Percentiles rank a stretch among this genome's conserved stretches.
Conservation (phyloP, 2,797 vertebrate species). For the Threskiornis aethiopicus region DNA sequence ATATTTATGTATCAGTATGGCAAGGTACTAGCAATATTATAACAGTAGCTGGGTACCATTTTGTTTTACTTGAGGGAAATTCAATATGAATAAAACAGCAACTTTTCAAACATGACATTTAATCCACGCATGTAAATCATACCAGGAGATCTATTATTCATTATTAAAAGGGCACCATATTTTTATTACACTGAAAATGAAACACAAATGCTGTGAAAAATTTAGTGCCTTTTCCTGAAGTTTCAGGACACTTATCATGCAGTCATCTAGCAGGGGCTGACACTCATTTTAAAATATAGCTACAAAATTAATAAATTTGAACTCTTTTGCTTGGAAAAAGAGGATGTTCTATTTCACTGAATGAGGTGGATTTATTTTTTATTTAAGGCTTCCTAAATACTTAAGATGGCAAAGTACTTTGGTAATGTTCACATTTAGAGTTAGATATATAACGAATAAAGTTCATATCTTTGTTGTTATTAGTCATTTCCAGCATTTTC, state of each 20-base stretch:
- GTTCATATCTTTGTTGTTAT: constrained; percentile 78
- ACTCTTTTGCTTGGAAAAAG: constrained; percentile 66
- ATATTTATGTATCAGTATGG: constrained; percentile 68
- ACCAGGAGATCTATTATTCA: constrained; percentile 88
- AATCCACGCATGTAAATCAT: constrained; percentile 93
- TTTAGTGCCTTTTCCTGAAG: constrained; percentile 79
- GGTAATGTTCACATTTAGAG: constrained; percentile 48
- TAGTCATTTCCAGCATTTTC: constrained; percentile 72
- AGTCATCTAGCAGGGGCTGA: constrained; percentile 58
- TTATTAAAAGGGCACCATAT: constrained; percentile 88
- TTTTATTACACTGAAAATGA: constrained; percentile 91
- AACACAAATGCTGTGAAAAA: constrained; percentile 89
- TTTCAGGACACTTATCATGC: constrained; percentile 80
- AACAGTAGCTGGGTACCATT: constrained; percentile 68
- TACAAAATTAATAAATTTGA: constrained; percentile 77
- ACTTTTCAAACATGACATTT: constrained; percentile 94
- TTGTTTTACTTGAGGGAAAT: constrained; percentile 85
- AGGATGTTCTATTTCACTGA: constrained; percentile 63
- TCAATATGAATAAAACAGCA: constrained; percentile 88
- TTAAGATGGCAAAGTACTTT: constrained; percentile 64
- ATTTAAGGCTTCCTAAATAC: constrained; percentile 75
- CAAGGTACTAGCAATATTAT: constrained; percentile 39
- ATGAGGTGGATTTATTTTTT: constrained; percentile 74
- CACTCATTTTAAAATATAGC: constrained; percentile 77
- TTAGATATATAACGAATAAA: constrained; percentile 60